Evolutionary conservation across 2,113 vertebrate genomes (phyloP).

Genomic region (Nibea coibor): DNA sequence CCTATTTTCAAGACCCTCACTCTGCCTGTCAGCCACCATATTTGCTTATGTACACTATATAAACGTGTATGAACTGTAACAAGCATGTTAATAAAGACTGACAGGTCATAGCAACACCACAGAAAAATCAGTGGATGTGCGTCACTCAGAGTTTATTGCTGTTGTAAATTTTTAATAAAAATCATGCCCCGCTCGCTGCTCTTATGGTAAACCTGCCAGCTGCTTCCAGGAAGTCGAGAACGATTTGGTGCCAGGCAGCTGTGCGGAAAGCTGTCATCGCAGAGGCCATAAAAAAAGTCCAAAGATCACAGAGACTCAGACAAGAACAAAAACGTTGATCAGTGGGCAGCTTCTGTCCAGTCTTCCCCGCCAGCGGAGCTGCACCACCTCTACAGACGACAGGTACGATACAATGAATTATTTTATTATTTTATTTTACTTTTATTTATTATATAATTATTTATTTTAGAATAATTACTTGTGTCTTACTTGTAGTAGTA

Average conservation of each 20-base stretch:
- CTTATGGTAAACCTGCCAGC: not conserved
- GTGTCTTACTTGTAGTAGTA: too few relatives aligned
- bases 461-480: too few relatives aligned
- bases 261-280: not conserved
- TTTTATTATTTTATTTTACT: not conserved
- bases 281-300: conserved; percentile 61
- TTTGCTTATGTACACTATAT: not conserved
- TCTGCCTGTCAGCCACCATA: not conserved
- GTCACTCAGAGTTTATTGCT: conserved; percentile 29
- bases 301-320: conserved; percentile 46
- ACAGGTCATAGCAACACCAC: not conserved
- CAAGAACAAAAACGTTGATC: conserved; percentile 38
- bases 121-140: not conserved
- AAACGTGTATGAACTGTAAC: too few relatives aligned
- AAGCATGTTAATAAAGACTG: not conserved
- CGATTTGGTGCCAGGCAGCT: not conserved
- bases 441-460: too few relatives aligned
- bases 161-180: conserved; percentile 12
- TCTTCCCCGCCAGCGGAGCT: conserved; percentile 46
- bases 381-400: not conserved
- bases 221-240: not conserved
- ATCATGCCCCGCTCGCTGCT: not conserved
- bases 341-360: conserved; percentile 22
- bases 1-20: not conserved
- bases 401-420: conserved; percentile 16